A percentile compares a stretch with the other conserved stretches of the same genome.
Conservation (phyloP, 2,797 vertebrate species). For the Enoplosus armatus region DNA sequence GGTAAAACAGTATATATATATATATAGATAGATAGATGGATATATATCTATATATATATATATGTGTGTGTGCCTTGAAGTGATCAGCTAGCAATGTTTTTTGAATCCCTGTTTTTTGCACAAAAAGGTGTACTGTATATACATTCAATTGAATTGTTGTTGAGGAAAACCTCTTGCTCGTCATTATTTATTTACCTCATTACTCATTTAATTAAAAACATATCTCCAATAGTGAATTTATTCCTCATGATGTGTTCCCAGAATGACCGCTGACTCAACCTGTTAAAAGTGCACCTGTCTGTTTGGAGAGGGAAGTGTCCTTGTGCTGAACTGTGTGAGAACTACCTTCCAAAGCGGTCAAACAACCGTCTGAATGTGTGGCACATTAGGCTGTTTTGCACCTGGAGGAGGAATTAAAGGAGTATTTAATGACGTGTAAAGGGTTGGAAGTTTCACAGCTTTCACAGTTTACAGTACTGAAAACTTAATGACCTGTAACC, state of each 20-base stretch:
- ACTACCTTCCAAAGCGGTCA: too few species aligned
- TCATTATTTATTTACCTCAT: conserved; percentile 69
- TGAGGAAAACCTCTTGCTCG: conserved; percentile 58
- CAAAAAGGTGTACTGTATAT: conserved; percentile 74
- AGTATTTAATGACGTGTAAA: not conserved
- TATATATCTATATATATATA: too few species aligned
- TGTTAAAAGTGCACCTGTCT: not conserved
- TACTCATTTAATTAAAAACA: conserved; percentile 69
- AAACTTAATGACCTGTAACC: not conserved
- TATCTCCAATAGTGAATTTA: conserved; percentile 41
- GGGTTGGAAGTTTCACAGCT: not conserved
- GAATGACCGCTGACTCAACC: not conserved
- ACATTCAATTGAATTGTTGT: conserved; percentile 75
- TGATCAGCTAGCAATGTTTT: conserved; percentile 77
- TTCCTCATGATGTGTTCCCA: conserved; percentile 33
- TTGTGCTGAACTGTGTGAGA: not conserved
- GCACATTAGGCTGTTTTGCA: not conserved
- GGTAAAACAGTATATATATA: conserved; percentile 56
- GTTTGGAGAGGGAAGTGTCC: not conserved
- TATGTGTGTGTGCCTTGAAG: conserved; percentile 84
- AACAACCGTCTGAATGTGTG: not conserved
- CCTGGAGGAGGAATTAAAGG: not conserved
- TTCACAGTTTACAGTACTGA: not conserved
- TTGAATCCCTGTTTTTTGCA: conserved; percentile 76
- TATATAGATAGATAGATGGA: too few species aligned